Evolutionary conservation across 2,888 invertebrate genomes (phyloP).

Genomic region (Meteorus cinctellus): DNA sequence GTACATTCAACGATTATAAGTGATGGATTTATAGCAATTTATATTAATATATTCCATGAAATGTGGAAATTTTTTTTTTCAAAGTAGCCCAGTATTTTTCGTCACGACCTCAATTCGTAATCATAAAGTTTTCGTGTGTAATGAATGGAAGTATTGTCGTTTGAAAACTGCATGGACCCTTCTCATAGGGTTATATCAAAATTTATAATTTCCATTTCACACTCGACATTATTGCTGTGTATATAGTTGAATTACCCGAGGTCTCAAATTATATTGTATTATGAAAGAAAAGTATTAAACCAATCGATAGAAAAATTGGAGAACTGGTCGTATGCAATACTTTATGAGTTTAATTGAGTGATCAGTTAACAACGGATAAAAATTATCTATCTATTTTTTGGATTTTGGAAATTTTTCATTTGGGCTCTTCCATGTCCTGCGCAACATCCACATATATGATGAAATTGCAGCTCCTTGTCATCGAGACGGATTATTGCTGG

Average conservation of each 20-base stretch:
- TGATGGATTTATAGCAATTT: background rate
- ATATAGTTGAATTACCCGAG: too few relatives aligned
- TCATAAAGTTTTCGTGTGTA: conserved; percentile 28
- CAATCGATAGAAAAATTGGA: background rate
- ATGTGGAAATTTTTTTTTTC: background rate
- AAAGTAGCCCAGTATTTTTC: background rate
- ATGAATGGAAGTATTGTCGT: conserved; percentile 24
- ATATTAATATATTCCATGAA: background rate
- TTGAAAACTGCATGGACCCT: conserved; percentile 45
- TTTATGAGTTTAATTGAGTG: conserved; percentile 1
- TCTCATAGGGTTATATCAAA: conserved; percentile 39
- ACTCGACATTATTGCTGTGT: too few relatives aligned
- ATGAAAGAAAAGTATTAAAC: background rate
- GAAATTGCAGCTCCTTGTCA: conserved; percentile 70
- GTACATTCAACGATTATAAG: background rate
- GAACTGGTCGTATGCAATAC: conserved; percentile 22
- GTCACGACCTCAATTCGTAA: background rate
- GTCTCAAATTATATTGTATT: too few relatives aligned
- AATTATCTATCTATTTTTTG: background rate
- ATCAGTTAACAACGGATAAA: background rate
- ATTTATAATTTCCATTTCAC: background rate
- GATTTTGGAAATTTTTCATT: background rate
- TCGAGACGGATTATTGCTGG: conserved; percentile 70
- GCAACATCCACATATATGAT: conserved; percentile 65
- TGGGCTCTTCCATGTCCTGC: conserved; percentile 48